Base-by-base conservation (phyloP, 2,888 invertebrate species). In the Cantharis lateralis region DNA sequence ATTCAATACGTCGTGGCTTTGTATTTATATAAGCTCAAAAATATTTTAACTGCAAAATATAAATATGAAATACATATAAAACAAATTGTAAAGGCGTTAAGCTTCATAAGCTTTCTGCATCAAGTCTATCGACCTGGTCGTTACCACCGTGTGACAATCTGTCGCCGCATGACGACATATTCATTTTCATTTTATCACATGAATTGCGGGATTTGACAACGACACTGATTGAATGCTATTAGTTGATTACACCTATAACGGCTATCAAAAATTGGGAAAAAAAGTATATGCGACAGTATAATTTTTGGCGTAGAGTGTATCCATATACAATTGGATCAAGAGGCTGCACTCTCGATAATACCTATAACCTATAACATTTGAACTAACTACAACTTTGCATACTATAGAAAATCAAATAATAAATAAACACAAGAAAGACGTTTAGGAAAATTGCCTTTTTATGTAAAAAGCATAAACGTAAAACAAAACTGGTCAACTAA, bases 221-320 rank as follows among this genome's bases (percentile, higher is more conserved):
- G 86, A 87, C 87, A 86, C 86, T 87, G 87, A 87, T 87, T 86
- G 86, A 87, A 87, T 86, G 86, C 84, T 84, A 84, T 82, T 85
- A 86, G 85, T 87, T 85, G 85, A 87, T 87, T 86, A 87, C 85
- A 85, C 61, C 61, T 32, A 32, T 32, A 32, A 32, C 32, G 1
- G 32, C 32, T 13, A 32, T 11, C 32, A 13, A 32, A 13, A 13
- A 32, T 2, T 48, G n/a, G n/a, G 7, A 48, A 48, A 13, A 24
- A 28, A 10, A 2, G 5, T 48, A 3, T 48, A 48, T 48, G 2
- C 48, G n/a, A 48, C n/a, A n/a, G n/a, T 13, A 48, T 1, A n/a
- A 48, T 48, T 28, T 28, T 28, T 28, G 26, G 10, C 10, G 11
- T 28, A 1, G 10, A 26, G 20, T 4, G 5, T 20, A 20, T 20